Evolutionary conservation across 2,113 vertebrate species (phyloP).

Genomic region (Larimichthys polyactis): DNA sequence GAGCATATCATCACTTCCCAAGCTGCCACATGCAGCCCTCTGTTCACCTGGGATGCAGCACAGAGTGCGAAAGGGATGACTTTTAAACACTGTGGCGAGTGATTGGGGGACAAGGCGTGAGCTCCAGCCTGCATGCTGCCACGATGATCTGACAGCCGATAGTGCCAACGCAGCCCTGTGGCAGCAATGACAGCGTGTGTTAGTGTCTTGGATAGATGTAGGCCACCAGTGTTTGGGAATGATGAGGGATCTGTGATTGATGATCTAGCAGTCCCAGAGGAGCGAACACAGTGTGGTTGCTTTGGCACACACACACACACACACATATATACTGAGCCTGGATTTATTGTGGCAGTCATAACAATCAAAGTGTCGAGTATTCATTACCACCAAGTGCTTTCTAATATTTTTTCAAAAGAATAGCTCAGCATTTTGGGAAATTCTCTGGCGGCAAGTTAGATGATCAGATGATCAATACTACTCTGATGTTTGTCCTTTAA

Average conservation of each 20-base stretch:
- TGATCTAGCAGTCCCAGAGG: slow-evolving; percentile 83
- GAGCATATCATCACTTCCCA: slow-evolving; percentile 80
- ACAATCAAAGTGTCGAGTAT: slow-evolving; percentile 18
- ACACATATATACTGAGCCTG: slow-evolving; percentile 53
- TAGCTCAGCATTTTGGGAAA: slow-evolving; percentile 2
- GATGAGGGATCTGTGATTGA: slow-evolving; percentile 88
- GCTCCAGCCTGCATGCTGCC: slow-evolving; percentile 78
- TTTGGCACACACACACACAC: slow-evolving; percentile 41
- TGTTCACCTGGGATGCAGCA: slow-evolving; percentile 80
- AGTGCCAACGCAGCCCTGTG: slow-evolving; percentile 76
- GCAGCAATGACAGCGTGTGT: slow-evolving; percentile 82
- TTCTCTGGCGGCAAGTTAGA: background rate
- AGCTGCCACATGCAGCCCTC: slow-evolving; percentile 81
- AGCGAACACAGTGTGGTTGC: slow-evolving; percentile 56
- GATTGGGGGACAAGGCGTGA: slow-evolving; percentile 61
- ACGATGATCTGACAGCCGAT: slow-evolving; percentile 81
- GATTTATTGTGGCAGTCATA: slow-evolving; percentile 46
- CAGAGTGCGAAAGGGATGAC: slow-evolving; percentile 65
- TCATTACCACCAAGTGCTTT: slow-evolving; percentile 18
- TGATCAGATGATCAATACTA: background rate
- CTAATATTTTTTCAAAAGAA: slow-evolving; percentile 9
- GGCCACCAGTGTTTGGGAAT: slow-evolving; percentile 82
- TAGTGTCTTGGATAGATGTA: slow-evolving; percentile 80
- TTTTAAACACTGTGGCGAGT: slow-evolving; percentile 72
- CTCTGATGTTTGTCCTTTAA: background rate